Conservation (phyloP, 2,888 invertebrate species). For the Imbricaverruca yamaguchii region DNA sequence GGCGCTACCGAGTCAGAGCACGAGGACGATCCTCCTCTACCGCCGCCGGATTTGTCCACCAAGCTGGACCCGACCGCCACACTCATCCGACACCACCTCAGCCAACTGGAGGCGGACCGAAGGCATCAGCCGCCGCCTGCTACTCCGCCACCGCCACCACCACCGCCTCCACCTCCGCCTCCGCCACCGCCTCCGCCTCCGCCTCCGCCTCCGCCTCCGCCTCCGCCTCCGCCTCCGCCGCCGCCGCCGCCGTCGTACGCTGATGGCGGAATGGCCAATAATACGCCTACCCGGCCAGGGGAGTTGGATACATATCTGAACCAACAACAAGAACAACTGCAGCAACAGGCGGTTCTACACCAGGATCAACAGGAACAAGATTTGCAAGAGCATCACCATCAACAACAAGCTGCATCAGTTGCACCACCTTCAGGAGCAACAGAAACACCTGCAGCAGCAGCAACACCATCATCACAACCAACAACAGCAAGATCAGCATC, state of each 20-base stretch:
- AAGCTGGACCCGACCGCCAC: background rate
- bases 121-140: background rate
- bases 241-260: constrained; percentile 13
- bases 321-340: constrained; percentile 23
- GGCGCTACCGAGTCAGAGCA: background rate
- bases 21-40: background rate
- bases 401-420: background rate
- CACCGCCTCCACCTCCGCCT: constrained; percentile 6
- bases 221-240: constrained; percentile 2
- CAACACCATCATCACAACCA: background rate
- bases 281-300: constrained; percentile 14
- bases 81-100: constrained; percentile 7
- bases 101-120: constrained; percentile 3
- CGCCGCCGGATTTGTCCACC: background rate
- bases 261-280: background rate
- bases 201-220: constrained; percentile 7
- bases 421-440: constrained; percentile 23
- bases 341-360: constrained; percentile 20
- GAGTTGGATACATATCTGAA: constrained; percentile 23
- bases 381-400: constrained; percentile 3
- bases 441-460: constrained; percentile 27
- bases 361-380: constrained; percentile 12
- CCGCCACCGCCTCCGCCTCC: constrained; percentile 11
- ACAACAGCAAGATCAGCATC: background rate
- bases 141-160: background rate